A percentile compares a stretch with the other conserved stretches of the same genome.
Conservation (phyloP, 2,113 vertebrate genomes). For the Campylomormyrus numenius region DNA sequence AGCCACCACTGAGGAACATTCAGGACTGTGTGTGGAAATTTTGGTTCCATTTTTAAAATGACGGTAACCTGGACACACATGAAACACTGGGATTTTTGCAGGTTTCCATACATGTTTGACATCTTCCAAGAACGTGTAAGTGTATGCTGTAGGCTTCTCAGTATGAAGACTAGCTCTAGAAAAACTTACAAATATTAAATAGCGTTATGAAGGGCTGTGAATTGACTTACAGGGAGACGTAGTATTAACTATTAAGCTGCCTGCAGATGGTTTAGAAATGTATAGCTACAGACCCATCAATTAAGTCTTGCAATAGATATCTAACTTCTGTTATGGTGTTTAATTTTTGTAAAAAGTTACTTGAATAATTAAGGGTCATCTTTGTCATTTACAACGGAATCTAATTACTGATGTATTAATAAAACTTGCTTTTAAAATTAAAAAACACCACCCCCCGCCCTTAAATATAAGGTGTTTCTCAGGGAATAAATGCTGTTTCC, state of each 20-base stretch:
- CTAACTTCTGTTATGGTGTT: neutral
- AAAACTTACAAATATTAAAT: neutral
- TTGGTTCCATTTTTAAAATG: neutral
- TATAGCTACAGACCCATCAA: neutral
- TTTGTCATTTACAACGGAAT: neutral
- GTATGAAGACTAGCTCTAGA: neutral
- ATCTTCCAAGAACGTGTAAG: neutral
- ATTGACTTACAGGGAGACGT: neutral
- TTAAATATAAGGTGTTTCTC: constrained; percentile 11
- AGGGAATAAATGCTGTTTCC: constrained; percentile 3
- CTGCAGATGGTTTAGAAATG: neutral
- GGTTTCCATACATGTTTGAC: neutral
- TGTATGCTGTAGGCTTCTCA: neutral
- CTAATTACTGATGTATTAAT: neutral
- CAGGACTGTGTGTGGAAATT: neutral
- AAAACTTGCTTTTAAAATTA: neutral
- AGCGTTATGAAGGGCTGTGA: neutral
- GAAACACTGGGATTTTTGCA: neutral
- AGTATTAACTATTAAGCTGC: neutral
- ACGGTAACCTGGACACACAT: neutral
- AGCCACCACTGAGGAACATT: neutral
- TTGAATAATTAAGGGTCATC: neutral
- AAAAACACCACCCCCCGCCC: neutral
- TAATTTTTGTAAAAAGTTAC: neutral
- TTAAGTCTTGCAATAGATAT: neutral